phyloP scores from a whole-genome alignment of 2,888 invertebrate genomes.

The Hemaris fuciformis region DNA sequence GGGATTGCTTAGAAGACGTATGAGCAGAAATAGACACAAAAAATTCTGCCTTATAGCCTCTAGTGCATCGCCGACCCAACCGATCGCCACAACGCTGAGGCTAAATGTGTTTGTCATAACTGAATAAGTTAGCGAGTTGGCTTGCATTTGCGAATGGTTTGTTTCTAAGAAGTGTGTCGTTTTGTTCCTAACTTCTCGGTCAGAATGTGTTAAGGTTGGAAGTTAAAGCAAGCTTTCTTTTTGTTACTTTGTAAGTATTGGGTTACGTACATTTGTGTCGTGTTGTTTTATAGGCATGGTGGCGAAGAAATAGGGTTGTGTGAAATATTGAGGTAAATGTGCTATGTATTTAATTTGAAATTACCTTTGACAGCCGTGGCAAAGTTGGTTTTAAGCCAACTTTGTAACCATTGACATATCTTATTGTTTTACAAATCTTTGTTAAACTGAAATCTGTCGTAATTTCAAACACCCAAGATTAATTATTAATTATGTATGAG shows the following conservation, averaged over 20 bases:
- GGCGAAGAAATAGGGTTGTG: not conserved
- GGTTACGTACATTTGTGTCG: not conserved
- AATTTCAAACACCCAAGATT: no score
- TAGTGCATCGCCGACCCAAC: not conserved
- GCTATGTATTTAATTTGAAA: no score
- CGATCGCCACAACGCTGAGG: not conserved
- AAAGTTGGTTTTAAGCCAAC: no score
- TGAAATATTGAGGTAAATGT: no score
- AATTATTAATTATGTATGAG: no score
- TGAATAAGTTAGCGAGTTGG: conserved; percentile 25
- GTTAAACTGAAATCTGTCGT: no score
- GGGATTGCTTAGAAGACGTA: no score
- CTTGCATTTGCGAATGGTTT: conserved; percentile 6
- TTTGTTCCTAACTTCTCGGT: not conserved
- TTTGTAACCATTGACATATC: no score
- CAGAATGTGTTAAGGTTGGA: conserved; percentile 1
- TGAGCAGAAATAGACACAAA: no score
- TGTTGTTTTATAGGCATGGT: not conserved
- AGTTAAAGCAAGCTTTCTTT: conserved; percentile 6
- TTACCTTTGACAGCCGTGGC: no score
- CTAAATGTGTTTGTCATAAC: conserved; percentile 28
- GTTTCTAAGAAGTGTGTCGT: conserved; percentile 3
- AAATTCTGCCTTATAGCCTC: not conserved
- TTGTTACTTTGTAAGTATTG: not conserved
- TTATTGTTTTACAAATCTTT: no score